Evolutionary conservation across 1,140 invertebrate species (phyloP), one percentile per base, ranked within the genome.

Genomic region (Sinonovacula constricta): DNA sequence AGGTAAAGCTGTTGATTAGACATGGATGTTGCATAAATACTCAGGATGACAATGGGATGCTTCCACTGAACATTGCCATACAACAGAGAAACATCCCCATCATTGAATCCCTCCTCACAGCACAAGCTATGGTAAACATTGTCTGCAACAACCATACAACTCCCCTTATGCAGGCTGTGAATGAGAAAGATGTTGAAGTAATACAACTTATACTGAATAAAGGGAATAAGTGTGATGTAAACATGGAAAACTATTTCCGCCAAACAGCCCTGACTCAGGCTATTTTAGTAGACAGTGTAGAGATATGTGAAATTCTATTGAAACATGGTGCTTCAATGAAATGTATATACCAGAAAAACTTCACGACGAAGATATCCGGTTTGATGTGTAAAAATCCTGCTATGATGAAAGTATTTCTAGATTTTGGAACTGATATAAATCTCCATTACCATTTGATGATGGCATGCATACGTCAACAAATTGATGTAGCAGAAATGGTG

Each of bases 211-310:
- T 63, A 30, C 30, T 63, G 31, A 33, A 33, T 4, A 14, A 63
- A 30, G 24, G 14, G 3, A 3, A 28, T 10, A 10, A 26, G n/a
- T 63, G 60, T 63, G 65, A 68, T 51, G 28, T 53, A 3, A 49
- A 68, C 14, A 28, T 28, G 33, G 39, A 68, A 26, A 68, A 68
- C 39, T 68, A 68, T n/a, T 24, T 51, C 10, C 18, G n/a, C 1
- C 65, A 68, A 26, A 12, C 65, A 68, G 65, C 65, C 28, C 39
- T 68, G 22, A 53, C 49, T 12, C 65, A 68, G 28, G 65, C 65
- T 5, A 30, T 68, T 53, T 14, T 68, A 30, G 15, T 7, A 12
- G n/a, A 68, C 22, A 68, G 53, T 68, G 65, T 53, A 2, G 3
- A 22, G 3, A 51, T 68, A 1, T 68, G 65, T 53, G 26, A 68